phyloP scores from a whole-genome alignment of 64 coral and sea anemone species.

The Porites lutea region DNA sequence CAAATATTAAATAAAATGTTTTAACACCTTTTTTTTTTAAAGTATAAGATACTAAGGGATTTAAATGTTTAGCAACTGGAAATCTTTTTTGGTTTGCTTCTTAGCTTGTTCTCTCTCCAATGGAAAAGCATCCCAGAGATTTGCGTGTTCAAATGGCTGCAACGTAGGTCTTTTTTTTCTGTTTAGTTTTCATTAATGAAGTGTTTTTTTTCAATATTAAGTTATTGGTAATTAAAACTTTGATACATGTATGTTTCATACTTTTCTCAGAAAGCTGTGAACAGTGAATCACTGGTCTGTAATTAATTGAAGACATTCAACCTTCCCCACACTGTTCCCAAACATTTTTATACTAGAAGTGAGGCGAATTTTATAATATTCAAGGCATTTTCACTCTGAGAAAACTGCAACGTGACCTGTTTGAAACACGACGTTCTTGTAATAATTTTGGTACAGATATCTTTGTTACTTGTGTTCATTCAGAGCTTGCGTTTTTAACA shows the following conservation, averaged over 20 bases:
- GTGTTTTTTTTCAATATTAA: neutral
- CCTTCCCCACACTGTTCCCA: neutral
- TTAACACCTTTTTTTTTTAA: too few species aligned
- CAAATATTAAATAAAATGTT: too few species aligned
- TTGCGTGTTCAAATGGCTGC: conserved; percentile 81
- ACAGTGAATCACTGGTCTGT: too few species aligned
- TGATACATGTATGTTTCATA: too few species aligned
- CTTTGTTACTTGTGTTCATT: neutral
- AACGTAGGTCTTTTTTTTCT: conserved; percentile 64
- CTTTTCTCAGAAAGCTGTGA: too few species aligned
- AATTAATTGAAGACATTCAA: neutral
- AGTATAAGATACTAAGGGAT: neutral
- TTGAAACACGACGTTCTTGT: too few species aligned
- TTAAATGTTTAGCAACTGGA: neutral
- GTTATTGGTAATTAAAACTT: too few species aligned
- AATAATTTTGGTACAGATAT: too few species aligned
- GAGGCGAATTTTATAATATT: too few species aligned
- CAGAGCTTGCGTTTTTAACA: conserved; percentile 85
- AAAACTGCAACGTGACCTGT: too few species aligned
- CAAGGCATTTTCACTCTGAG: too few species aligned
- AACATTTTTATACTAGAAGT: too few species aligned
- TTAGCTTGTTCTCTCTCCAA: conserved; percentile 76
- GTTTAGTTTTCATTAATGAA: neutral
- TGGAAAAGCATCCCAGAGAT: conserved; percentile 81
- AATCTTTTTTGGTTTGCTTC: neutral